Conservation (phyloP, 2,888 invertebrate genomes). For the Orthosia cruda region DNA sequence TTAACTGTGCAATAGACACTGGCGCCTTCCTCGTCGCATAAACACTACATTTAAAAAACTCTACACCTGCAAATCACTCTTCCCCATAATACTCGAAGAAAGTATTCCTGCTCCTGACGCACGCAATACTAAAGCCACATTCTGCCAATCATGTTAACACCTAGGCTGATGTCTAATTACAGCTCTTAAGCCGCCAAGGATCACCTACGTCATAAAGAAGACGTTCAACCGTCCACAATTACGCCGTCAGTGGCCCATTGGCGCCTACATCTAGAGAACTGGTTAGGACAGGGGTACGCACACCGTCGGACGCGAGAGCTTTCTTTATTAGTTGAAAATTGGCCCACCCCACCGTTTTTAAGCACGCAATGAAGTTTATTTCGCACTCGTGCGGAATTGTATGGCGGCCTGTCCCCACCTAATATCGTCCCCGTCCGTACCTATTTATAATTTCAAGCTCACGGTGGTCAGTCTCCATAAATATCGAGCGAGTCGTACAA, state of each 20-base stretch:
- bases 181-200: not conserved
- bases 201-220: conserved; percentile 29
- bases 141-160: conserved; percentile 26
- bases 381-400: no score
- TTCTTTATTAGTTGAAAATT: not conserved
- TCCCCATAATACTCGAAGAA: not conserved
- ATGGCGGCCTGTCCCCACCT: no score
- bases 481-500: no score
- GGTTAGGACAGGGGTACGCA: conserved; percentile 15
- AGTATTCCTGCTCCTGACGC: not conserved
- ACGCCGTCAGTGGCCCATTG: conserved; percentile 26
- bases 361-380: no score
- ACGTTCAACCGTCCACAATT: conserved; percentile 50
- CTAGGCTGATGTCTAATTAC: conserved; percentile 10
- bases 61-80: not conserved
- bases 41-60: not conserved
- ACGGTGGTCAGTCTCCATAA: no score
- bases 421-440: no score
- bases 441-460: no score
- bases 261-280: conserved; percentile 44
- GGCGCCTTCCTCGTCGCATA: not conserved
- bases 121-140: conserved; percentile 4
- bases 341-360: no score
- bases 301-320: not conserved
- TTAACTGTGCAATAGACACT: not conserved